These are phyloP conservation scores for Drosophila paulistorum DNA, from an alignment of 1,140 invertebrate genomes.

Conservation along the genomic window DNA sequence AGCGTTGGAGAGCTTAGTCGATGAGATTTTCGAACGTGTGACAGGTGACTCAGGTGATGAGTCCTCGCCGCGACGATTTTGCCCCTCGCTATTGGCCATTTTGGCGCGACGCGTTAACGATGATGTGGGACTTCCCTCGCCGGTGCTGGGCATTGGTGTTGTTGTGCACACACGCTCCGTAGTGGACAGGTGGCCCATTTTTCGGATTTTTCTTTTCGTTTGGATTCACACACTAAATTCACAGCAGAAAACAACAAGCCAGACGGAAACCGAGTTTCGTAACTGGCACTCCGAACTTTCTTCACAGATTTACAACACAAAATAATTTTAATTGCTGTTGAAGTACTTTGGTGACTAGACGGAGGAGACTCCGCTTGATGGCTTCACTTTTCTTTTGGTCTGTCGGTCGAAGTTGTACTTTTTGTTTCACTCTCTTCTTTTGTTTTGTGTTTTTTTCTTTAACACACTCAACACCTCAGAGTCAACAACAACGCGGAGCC, in stretches of 20 bases:
- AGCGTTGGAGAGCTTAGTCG: constrained; percentile 5
- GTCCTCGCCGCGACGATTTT: constrained; percentile 60
- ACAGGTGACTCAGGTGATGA: constrained; percentile 56
- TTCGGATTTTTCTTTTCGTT: not conserved
- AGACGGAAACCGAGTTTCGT: constrained; percentile 63
- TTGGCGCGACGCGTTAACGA: constrained; percentile 52
- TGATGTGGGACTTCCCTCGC: constrained; percentile 54
- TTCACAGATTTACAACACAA: constrained; percentile 74
- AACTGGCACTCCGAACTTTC: constrained; percentile 68
- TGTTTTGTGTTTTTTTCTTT: not conserved
- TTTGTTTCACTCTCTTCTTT: constrained; percentile 15
- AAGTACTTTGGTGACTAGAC: constrained; percentile 44
- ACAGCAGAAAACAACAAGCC: constrained; percentile 16
- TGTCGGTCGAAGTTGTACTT: constrained; percentile 4
- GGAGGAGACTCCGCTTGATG: constrained; percentile 29
- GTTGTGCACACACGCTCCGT: constrained; percentile 71
- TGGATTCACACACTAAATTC: constrained; percentile 23
- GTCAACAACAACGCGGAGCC: constrained; percentile 24
- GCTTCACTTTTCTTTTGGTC: constrained; percentile 39
- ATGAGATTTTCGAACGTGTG: constrained; percentile 45
- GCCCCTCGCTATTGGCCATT: constrained; percentile 43
- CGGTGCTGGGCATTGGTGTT: constrained; percentile 54
- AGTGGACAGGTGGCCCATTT: constrained; percentile 79
- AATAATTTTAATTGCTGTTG: constrained; percentile 61
- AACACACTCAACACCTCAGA: constrained; percentile 22